phyloP scores from a whole-genome alignment of 2,113 vertebrate species.

The Podarcis muralis region DNA sequence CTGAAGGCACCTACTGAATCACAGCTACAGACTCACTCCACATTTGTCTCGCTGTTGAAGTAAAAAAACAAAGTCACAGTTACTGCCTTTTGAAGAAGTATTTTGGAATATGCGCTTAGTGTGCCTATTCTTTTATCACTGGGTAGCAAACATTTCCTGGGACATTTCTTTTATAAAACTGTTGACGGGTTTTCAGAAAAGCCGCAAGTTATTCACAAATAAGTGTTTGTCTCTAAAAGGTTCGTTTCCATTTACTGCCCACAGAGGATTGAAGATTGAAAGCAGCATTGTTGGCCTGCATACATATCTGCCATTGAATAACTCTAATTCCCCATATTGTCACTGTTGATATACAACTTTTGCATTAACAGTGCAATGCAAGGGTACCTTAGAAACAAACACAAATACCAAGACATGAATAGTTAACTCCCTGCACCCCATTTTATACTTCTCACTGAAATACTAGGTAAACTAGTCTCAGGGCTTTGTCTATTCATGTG shows the following conservation, averaged over 20 bases:
- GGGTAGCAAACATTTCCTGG: background rate
- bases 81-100: too few species aligned
- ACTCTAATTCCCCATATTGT: background rate
- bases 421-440: too few species aligned
- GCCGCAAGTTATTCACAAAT: background rate
- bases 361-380: background rate
- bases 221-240: background rate
- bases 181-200: background rate
- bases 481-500: background rate
- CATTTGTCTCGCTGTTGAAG: background rate
- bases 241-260: background rate
- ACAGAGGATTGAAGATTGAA: background rate
- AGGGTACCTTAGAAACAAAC: background rate
- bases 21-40: background rate
- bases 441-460: accelerated
- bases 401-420: accelerated
- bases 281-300: background rate
- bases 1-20: background rate
- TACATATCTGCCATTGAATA: accelerated
- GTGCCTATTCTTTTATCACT: background rate
- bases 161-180: background rate
- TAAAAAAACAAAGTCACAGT: background rate
- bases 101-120: background rate
- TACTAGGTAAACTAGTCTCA: accelerated
- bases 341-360: accelerated